Conservation (phyloP, 2,888 invertebrate species). For the Belgica antarctica region DNA sequence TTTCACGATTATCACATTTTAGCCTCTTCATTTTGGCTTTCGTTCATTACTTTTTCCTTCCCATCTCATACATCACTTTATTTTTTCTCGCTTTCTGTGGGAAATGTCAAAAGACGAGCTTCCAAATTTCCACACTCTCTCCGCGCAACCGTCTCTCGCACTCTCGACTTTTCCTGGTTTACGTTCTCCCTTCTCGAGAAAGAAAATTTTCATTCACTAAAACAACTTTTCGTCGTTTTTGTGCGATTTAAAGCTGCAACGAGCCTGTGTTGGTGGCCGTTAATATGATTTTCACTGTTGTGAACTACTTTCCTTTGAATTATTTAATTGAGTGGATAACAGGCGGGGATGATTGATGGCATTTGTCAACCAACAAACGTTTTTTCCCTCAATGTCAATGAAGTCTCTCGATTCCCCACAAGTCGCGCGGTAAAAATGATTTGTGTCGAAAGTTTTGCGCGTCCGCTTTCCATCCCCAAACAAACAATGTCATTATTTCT, state of each 20-base stretch:
- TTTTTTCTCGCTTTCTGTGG: too few species aligned
- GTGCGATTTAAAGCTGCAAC: constrained; percentile 52
- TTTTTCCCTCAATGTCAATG: too few species aligned
- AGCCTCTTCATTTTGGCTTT: constrained; percentile 39
- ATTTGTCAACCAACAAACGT: too few species aligned
- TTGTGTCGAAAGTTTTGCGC: background rate
- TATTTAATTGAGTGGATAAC: too few species aligned
- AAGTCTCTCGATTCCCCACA: too few species aligned
- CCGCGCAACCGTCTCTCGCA: background rate
- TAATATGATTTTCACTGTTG: background rate
- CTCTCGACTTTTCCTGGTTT: background rate
- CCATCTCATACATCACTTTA: constrained; percentile 7
- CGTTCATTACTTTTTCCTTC: constrained; percentile 35
- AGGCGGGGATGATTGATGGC: too few species aligned
- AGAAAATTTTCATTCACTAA: constrained; percentile 32
- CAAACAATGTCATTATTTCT: background rate
- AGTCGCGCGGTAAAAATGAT: too few species aligned
- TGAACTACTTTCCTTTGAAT: background rate
- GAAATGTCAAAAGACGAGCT: constrained; percentile 1
- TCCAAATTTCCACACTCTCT: constrained; percentile 2
- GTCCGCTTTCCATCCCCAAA: background rate
- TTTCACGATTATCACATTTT: constrained; percentile 28
- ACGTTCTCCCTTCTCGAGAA: constrained; percentile 1
- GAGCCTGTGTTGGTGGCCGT: constrained; percentile 46
- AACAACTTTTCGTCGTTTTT: constrained; percentile 50